phyloP scores from a whole-genome alignment of 2,797 vertebrate genomes.

The Danionella dracula region DNA sequence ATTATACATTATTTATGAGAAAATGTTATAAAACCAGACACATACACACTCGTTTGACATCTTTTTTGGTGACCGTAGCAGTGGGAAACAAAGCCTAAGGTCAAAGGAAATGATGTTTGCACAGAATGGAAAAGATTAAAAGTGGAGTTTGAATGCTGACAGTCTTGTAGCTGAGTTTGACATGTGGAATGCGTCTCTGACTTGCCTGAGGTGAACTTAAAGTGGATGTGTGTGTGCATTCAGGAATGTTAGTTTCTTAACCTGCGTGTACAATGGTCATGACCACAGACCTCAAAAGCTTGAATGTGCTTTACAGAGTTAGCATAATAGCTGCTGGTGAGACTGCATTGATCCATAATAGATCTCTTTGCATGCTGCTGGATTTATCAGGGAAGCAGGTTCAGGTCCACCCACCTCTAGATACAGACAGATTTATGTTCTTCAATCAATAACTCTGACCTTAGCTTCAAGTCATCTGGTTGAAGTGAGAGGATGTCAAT shows the following conservation, averaged over 20 bases:
- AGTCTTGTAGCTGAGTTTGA: constrained; percentile 18
- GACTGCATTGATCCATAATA: constrained; percentile 15
- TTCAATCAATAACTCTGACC: constrained; percentile 16
- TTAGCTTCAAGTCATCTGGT: constrained; percentile 28
- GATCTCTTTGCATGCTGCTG: not conserved
- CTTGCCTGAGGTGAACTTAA: constrained; percentile 29
- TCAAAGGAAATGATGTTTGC: constrained; percentile 43
- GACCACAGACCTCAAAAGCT: constrained; percentile 23
- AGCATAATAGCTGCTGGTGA: not conserved
- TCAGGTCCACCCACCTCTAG: not conserved
- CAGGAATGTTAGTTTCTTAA: not conserved
- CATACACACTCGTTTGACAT: not conserved
- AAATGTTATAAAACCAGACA: not conserved
- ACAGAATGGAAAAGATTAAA: too few relatives aligned
- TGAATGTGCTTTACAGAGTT: not conserved
- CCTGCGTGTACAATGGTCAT: not conserved
- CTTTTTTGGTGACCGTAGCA: too few relatives aligned
- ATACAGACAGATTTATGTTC: constrained; percentile 19
- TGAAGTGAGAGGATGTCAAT: constrained; percentile 25
- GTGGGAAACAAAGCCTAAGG: constrained; percentile 36
- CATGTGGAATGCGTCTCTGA: constrained; percentile 31
- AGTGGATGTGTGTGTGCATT: not conserved
- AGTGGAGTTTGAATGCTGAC: constrained; percentile 19
- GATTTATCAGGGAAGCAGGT: constrained; percentile 18
- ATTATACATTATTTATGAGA: too few relatives aligned